Conservation (phyloP, 2,797 vertebrate species). For the Aphelocoma californica region DNA sequence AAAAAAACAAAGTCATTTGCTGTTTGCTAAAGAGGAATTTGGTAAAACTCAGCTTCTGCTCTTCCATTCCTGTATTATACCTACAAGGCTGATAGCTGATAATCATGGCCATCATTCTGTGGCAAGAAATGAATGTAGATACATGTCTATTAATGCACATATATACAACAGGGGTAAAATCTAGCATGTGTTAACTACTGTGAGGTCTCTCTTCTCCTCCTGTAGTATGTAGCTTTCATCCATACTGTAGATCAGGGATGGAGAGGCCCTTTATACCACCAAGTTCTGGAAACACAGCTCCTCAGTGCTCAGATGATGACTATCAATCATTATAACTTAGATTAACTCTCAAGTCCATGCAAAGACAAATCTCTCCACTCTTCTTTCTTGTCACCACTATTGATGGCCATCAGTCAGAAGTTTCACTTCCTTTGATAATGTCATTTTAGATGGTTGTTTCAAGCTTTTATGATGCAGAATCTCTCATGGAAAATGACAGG, state of each 20-base stretch:
- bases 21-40: neutral
- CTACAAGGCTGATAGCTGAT: neutral
- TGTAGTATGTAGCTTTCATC: neutral
- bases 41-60: neutral
- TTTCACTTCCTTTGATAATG: neutral
- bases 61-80: neutral
- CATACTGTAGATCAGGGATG: neutral
- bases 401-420: neutral
- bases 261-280: neutral
- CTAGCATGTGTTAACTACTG: neutral
- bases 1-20: neutral
- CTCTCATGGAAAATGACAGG: neutral
- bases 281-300: neutral
- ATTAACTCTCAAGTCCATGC: neutral
- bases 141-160: neutral
- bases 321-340: neutral
- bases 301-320: neutral
- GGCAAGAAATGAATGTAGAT: neutral
- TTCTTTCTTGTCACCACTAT: neutral
- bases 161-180: neutral
- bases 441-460: neutral
- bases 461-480: neutral
- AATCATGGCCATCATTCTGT: neutral
- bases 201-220: neutral
- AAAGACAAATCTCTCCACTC: neutral